Base-by-base conservation (phyloP, 2,888 invertebrate species). In the Andrena hattorfiana region DNA sequence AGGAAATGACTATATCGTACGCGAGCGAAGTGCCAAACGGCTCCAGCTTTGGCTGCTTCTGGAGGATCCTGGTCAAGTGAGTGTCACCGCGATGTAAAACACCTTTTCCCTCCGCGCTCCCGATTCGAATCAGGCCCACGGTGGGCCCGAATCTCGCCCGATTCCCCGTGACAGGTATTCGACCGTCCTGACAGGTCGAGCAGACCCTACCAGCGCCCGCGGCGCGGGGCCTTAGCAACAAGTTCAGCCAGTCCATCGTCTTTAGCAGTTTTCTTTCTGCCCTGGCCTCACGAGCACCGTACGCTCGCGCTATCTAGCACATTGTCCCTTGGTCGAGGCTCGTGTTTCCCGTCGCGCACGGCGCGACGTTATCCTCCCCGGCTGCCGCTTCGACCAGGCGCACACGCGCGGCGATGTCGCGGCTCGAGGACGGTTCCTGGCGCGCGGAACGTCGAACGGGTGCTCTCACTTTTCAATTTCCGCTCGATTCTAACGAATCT, bases 21-120 rank as follows among this genome's bases (percentile, higher is more conserved):
- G 97, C 97, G 91, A 97, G 97, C 92, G 97, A 97, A 94, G 98
- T 98, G 92, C 98, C 98, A 89, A 98, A 98, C 94, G 98, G 98
- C 93, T 98, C 98, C 95, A 97, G 97, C 95, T 98, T 98, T 94
- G 98, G 98, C 93, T 98, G 98, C 95, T 98, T 98, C 95, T 98
- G 98, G 98, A 96, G 97, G 95, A 97, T 97, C 94, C 95, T 97
- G 92, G 96, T 96, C 95, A 97, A 97, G 97, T 97, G 95, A 97
- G 97, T 95, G 56, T 56, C 4, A 23, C 20, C 10, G 66, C 26
- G 10, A 59, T 30, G 26, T 23, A 51, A 16, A 70, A 42, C 42
- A 3, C 16, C 51, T 8, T 49, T 2, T 6, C 51, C 54, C 7
- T 2, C 26, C n/a, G 7, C 16, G 10, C 5, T 56, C n/a, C 28